Evolutionary conservation across 2,888 invertebrate species (phyloP).

Genomic region (Acrocyrtus sp.): DNA sequence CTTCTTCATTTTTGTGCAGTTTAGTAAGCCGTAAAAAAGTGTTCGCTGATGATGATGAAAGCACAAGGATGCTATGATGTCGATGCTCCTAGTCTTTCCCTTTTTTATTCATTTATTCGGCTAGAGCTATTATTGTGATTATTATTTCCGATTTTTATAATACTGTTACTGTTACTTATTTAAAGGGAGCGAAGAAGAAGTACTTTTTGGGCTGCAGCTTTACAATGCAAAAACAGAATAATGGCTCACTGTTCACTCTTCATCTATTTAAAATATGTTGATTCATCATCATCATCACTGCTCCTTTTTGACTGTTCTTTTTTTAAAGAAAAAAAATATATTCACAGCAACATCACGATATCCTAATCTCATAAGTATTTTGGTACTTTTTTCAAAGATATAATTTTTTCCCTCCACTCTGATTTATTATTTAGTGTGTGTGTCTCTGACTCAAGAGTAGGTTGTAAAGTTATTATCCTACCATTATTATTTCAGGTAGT

Average conservation of each 20-base stretch:
- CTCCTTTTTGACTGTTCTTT: slow-evolving; percentile 11
- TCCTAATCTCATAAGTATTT: background rate
- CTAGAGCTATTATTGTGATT: slow-evolving; percentile 29
- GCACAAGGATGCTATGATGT: too few relatives aligned
- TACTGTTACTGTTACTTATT: slow-evolving; percentile 25
- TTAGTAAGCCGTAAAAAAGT: too few relatives aligned
- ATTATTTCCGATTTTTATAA: slow-evolving; percentile 43
- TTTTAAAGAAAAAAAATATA: slow-evolving; percentile 9
- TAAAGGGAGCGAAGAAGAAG: slow-evolving; percentile 4
- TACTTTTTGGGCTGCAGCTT: background rate
- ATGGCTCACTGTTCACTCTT: too few relatives aligned
- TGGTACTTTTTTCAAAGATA: background rate
- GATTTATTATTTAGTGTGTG: slow-evolving; percentile 6
- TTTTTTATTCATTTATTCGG: slow-evolving; percentile 31
- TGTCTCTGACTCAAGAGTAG: slow-evolving; percentile 18
- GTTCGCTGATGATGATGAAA: background rate
- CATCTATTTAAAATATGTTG: too few relatives aligned
- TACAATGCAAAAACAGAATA: too few relatives aligned
- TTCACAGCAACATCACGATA: background rate
- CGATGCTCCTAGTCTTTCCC: too few relatives aligned
- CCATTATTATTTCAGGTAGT: slow-evolving; percentile 43
- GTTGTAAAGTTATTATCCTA: too few relatives aligned
- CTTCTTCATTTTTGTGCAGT: slow-evolving; percentile 16
- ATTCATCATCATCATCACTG: slow-evolving; percentile 10
- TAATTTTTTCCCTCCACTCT: background rate